Percentiles rank a stretch among this genome's conserved stretches.
Evolutionary conservation across 2,888 invertebrate species (phyloP).

Genomic region (Thymelicus lineola): DNA sequence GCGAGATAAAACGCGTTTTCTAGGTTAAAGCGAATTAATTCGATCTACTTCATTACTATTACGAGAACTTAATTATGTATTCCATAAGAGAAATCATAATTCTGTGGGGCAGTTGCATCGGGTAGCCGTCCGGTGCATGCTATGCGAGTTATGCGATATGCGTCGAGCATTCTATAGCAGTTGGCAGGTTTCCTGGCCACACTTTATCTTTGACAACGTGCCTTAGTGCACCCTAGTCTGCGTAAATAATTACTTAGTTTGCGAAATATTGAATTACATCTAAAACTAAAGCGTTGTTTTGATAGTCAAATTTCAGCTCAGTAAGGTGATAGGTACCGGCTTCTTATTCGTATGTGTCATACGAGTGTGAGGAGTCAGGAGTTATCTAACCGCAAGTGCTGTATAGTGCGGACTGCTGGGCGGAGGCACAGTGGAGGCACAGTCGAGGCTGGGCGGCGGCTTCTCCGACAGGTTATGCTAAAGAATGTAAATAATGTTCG

Average conservation of each 20-base stretch:
- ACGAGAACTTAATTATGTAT: not conserved
- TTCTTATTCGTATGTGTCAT: too few relatives aligned
- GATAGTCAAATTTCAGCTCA: too few relatives aligned
- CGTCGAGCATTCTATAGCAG: not conserved
- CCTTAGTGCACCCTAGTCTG: too few relatives aligned
- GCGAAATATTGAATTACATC: too few relatives aligned
- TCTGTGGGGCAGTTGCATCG: not conserved
- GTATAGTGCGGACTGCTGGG: not conserved
- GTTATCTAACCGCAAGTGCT: not conserved
- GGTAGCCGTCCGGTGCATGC: not conserved
- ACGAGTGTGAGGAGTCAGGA: too few relatives aligned
- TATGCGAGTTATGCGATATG: not conserved
- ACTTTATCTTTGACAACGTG: too few relatives aligned
- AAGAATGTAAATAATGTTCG: slow-evolving; percentile 20
- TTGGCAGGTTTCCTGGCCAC: not conserved
- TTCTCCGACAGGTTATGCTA: slow-evolving; percentile 23
- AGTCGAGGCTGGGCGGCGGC: not conserved
- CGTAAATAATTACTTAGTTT: too few relatives aligned
- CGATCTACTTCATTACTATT: slow-evolving; percentile 18
- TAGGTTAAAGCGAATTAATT: slow-evolving; percentile 22
- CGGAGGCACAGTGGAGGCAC: too few relatives aligned
- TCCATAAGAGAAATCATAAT: slow-evolving; percentile 6
- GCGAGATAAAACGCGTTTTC: slow-evolving; percentile 10
- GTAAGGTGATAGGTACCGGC: too few relatives aligned
- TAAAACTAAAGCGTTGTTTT: too few relatives aligned